Evolutionary conservation across 2,797 vertebrate species (phyloP).

Genomic region (Betta splendens): DNA sequence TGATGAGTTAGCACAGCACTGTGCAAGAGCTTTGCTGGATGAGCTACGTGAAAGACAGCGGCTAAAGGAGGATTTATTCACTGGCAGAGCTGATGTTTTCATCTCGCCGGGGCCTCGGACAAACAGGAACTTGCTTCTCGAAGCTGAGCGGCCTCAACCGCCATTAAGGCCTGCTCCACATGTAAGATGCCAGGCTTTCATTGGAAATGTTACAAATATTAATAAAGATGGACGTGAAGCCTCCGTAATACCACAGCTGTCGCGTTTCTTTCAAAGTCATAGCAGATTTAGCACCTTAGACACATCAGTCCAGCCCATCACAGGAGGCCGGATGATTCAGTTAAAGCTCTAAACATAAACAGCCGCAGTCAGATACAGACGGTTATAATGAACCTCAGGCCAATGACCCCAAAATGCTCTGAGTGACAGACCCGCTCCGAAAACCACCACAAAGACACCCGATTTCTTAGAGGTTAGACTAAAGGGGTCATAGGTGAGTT

Average conservation of each 20-base stretch:
- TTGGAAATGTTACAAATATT: no score
- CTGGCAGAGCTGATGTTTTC: conserved; percentile 24
- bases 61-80: conserved; percentile 40
- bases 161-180: not conserved
- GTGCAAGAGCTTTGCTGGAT: conserved; percentile 36
- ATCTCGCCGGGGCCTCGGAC: conserved; percentile 5
- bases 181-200: no score
- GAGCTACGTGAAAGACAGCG: conserved; percentile 21
- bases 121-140: conserved; percentile 3
- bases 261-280: conserved; percentile 52
- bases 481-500: conserved; percentile 64
- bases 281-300: conserved; percentile 41
- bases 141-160: not conserved
- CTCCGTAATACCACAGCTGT: no score
- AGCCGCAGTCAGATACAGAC: conserved; percentile 28
- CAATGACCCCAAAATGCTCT: conserved; percentile 16
- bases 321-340: conserved; percentile 30
- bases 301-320: conserved; percentile 25
- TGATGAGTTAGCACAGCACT: no score
- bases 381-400: conserved; percentile 20
- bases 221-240: conserved; percentile 22
- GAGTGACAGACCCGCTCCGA: conserved; percentile 23
- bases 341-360: conserved; percentile 42
- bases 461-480: conserved; percentile 32
- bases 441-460: conserved; percentile 12